These are phyloP conservation scores for Seriola rivoliana DNA, from an alignment of 2,113 vertebrate genomes.

Conservation along the genomic window DNA sequence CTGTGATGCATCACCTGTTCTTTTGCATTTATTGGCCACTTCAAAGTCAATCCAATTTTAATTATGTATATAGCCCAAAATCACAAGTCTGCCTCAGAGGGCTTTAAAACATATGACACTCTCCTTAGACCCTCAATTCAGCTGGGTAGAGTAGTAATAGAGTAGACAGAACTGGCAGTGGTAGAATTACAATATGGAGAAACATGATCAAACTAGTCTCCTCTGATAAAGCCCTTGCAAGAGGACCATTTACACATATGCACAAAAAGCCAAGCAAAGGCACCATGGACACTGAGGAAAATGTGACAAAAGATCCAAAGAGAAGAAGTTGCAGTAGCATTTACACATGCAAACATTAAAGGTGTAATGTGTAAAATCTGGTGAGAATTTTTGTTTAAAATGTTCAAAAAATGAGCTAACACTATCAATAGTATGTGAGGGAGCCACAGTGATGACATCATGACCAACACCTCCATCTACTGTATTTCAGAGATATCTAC, in stretches of 20 bases:
- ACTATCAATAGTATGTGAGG: too few relatives aligned
- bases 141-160: background rate
- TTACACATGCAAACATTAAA: conserved; percentile 6
- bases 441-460: too few relatives aligned
- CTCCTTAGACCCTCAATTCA: conserved; percentile 1
- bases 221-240: background rate
- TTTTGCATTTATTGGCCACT: conserved; percentile 20
- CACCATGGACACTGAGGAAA: background rate
- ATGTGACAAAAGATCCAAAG: background rate
- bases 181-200: conserved; percentile 8
- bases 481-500: too few relatives aligned
- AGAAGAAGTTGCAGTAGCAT: background rate
- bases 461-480: too few relatives aligned
- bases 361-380: too few relatives aligned
- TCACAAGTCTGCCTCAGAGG: conserved; percentile 11
- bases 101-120: background rate
- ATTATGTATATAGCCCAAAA: conserved; percentile 10
- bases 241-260: conserved; percentile 4
- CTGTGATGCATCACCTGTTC: conserved; percentile 11
- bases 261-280: conserved; percentile 1
- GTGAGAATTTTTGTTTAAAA: too few relatives aligned
- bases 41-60: conserved; percentile 17
- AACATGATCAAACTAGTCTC: background rate
- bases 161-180: background rate
- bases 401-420: too few relatives aligned